Evolutionary conservation across 2,888 invertebrate genomes (phyloP), one percentile per base, ranked within the genome.

Genomic region (Eilema sororculum): DNA sequence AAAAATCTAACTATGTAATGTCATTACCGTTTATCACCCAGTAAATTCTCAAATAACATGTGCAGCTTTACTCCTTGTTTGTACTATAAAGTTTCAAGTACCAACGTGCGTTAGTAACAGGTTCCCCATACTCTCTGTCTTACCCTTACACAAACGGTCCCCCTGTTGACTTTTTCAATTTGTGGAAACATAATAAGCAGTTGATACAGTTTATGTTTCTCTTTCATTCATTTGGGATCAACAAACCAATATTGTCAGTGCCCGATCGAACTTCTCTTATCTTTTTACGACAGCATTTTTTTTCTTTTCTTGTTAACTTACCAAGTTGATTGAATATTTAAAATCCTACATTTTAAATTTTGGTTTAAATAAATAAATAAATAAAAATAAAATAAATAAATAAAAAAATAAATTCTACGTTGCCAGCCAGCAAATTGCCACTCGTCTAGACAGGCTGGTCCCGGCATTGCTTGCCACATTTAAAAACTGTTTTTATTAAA

Each of bases 81-180:
- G 13, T 37, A 13, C 8, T 56, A 52, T 56, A 30, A 56, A 56
- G 56, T 56, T 65, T 65, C 30, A 22, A 56, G 28, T 52, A 65
- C 46, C n/a, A 46, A 64, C 28, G 63, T 64, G 46, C 33, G 58
- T 58, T 25, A 65, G 25, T 37, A 24, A 30, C 65, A 58, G 25
- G 58, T 65, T 65, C 24, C 33, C 37, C 25, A 33, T n/a, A 37
- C 30, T 9, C 58, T 62, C 52, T 61, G 37, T 37, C 37, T 61
- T 41, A 13, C 37, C 62, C 62, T 24, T 20, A 64, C 28, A 52
- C 25, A 33, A 61, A 61, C 60, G 22, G 30, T 52, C 65, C 64
- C 78, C 69, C 28, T 71, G 60, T 78, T 76, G 67, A 71, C 64
- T 70, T 65, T 69, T 65, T 68, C 70, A 77, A 73, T 76, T 78